Evolutionary conservation across 2,113 vertebrate species (phyloP).

Genomic region (Merops nubicus): DNA sequence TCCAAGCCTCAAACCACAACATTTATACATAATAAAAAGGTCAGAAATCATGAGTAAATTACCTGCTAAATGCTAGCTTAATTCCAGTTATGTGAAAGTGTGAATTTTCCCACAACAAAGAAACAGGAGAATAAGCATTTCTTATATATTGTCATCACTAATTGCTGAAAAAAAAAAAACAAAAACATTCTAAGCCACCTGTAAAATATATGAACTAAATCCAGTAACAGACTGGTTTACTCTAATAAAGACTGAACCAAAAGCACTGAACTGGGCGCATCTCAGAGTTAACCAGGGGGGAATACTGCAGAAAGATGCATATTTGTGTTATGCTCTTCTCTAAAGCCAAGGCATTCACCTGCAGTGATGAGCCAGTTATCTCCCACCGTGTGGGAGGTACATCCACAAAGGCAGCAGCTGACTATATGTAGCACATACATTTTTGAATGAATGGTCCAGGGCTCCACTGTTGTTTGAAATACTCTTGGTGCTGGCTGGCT

Average conservation of each 20-base stretch:
- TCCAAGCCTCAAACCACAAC: too few species aligned
- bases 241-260: not conserved
- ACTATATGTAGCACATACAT: not conserved
- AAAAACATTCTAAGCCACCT: not conserved
- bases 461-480: not conserved
- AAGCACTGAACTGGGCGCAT: not conserved
- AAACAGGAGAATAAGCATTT: not conserved
- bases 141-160: not conserved
- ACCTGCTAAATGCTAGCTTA: not conserved
- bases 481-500: not conserved
- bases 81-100: not conserved
- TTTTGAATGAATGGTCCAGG: not conserved
- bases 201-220: not conserved
- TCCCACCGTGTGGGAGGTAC: not conserved
- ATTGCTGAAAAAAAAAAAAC: not conserved
- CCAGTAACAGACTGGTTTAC: not conserved
- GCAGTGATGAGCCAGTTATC: not conserved
- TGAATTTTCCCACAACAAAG: not conserved
- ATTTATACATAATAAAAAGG: not conserved
- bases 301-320: not conserved
- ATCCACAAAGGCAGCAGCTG: not conserved
- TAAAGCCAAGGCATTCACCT: not conserved
- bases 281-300: not conserved
- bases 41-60: not conserved
- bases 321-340: not conserved